Conservation (phyloP, 2,797 vertebrate species). For the Coregonus sp. region DNA sequence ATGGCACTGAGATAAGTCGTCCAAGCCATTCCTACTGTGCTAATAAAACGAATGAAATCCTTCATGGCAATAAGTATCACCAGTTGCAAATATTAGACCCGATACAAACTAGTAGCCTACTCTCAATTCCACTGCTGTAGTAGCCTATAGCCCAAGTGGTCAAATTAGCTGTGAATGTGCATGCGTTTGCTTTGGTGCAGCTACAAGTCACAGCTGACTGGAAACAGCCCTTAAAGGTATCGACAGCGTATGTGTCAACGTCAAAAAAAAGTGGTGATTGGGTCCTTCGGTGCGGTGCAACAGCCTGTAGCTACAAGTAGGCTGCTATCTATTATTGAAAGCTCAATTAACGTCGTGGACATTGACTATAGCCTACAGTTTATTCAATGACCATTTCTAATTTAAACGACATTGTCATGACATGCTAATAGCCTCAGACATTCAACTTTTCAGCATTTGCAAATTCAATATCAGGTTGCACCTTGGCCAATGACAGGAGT, state of each 20-base stretch:
- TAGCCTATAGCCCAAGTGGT: constrained; percentile 14
- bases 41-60: constrained; percentile 37
- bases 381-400: too few species aligned
- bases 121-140: not conserved
- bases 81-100: constrained; percentile 11
- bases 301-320: too few species aligned
- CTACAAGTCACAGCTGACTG: constrained; percentile 23
- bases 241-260: constrained; percentile 11
- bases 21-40: constrained; percentile 35
- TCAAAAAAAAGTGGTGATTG: not conserved
- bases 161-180: constrained; percentile 28
- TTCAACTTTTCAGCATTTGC: too few species aligned
- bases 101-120: not conserved
- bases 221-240: constrained; percentile 11
- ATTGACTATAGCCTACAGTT: too few species aligned
- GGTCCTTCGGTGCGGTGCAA: not conserved
- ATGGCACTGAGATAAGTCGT: constrained; percentile 43
- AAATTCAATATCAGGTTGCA: too few species aligned
- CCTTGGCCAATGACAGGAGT: too few species aligned
- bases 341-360: too few species aligned
- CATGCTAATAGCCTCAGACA: too few species aligned
- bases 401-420: too few species aligned
- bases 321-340: too few species aligned
- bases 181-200: constrained; percentile 37
- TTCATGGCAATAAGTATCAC: constrained; percentile 44